Conservation (phyloP, 2,888 invertebrate genomes). For the Cheilosia urbana region DNA sequence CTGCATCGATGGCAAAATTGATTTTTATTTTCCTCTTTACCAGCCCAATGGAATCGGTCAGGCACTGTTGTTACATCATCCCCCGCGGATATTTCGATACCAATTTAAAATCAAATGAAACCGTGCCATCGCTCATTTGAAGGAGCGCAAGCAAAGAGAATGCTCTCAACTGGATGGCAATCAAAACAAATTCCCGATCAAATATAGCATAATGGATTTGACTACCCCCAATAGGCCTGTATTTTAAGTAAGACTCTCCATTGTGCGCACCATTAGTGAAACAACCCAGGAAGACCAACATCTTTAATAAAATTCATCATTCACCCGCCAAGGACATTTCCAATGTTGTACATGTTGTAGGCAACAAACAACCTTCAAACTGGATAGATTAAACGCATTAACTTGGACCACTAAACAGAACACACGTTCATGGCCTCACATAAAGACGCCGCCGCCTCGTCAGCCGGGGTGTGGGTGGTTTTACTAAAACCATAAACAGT, state of each 20-base stretch:
- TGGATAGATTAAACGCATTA: constrained; percentile 38
- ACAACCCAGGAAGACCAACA: not conserved
- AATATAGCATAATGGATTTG: constrained; percentile 1
- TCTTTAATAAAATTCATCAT: constrained; percentile 7
- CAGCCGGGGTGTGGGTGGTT: not conserved
- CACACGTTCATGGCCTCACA: constrained; percentile 4
- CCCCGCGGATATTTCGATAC: constrained; percentile 24
- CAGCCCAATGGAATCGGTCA: not conserved
- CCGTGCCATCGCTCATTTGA: constrained; percentile 8
- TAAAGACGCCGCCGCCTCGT: not conserved
- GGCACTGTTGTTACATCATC: constrained; percentile 5
- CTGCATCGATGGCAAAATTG: not conserved
- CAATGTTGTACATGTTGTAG: not conserved
- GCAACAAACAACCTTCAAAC: constrained; percentile 2
- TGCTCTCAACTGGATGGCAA: constrained; percentile 35
- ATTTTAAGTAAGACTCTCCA: not conserved
- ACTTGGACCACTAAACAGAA: constrained; percentile 18
- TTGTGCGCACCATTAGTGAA: not conserved
- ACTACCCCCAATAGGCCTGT: not conserved
- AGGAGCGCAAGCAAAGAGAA: not conserved
- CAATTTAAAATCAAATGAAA: constrained; percentile 29
- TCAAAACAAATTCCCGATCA: constrained; percentile 17
- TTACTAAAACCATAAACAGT: constrained; percentile 10
- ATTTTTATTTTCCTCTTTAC: not conserved
- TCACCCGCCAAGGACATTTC: not conserved